Evolutionary conservation across 2,797 vertebrate genomes (phyloP), one percentile per base, ranked within the genome.

Genomic region (Pangasius macronema): DNA sequence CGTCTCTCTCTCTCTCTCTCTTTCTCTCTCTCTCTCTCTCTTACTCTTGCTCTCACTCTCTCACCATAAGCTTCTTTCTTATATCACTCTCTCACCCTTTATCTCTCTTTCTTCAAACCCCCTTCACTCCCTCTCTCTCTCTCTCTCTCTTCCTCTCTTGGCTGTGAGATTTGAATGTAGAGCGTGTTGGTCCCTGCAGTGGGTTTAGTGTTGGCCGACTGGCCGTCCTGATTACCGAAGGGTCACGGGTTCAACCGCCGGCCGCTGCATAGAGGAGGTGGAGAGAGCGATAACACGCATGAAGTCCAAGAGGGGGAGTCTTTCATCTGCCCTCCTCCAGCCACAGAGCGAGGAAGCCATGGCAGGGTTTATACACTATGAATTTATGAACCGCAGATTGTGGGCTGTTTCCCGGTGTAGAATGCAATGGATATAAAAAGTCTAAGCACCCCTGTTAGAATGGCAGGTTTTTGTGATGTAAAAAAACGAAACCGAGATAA

Each of bases 241-340:
- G 94, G 94, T 96, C 94, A 92, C 30, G 90, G 94, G 95, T 95
- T 95, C 94, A 96, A 92, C 93, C 91, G 89, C 82, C 39, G 93
- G 93, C 92, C 91, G 57, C 90, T 83, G 92, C 91, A 91, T 93
- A 88, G 90, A 94, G 92, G 93, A 86, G 93, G 92, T 94, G 93
- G 93, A 91, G 86, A 90, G 88, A 83, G 89, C 94, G 95, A 96
- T 95, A 96, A 95, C 92, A 16, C 91, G 91, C 91, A 93, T 93
- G 89, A 94, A 94, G 92, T 88, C 89, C 86, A 90, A 81, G 72
- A 77, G 82, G 83, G 83, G 81, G 46, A 49, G 84, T 65, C 85
- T 91, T 90, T 93, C 85, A 91, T 91, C 90, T 88, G 83, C 87
- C 86, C 89, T 89, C 86, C 86, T 86, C 82, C 87, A 88, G 76